Conservation (phyloP, 2,113 vertebrate species). For the Dipodomys spectabilis region DNA sequence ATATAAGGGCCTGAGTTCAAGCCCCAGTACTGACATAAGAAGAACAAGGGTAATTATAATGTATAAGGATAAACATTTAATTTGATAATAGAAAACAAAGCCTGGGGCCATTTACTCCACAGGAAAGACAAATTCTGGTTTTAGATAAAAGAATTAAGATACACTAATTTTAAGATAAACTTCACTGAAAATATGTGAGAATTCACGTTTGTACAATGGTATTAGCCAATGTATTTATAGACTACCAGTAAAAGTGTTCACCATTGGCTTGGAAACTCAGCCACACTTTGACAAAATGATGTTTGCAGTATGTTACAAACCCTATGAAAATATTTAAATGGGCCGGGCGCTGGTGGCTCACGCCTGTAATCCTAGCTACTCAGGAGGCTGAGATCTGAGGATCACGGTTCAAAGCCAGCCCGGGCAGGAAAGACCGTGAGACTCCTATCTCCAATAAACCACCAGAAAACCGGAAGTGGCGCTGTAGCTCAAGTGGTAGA, state of each 20-base stretch:
- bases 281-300: background rate
- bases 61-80: background rate
- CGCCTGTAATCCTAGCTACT: too few relatives aligned
- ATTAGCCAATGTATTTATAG: background rate
- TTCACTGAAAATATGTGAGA: background rate
- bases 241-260: background rate
- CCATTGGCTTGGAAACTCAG: background rate
- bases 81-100: slow-evolving; percentile 13
- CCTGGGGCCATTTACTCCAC: background rate
- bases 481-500: too few relatives aligned
- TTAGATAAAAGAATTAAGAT: background rate
- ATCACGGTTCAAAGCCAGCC: too few relatives aligned
- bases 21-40: too few relatives aligned
- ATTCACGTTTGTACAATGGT: background rate
- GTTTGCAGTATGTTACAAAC: slow-evolving; percentile 7
- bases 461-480: too few relatives aligned
- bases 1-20: too few relatives aligned
- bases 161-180: background rate
- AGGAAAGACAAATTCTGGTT: background rate
- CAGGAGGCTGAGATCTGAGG: too few relatives aligned
- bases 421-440: too few relatives aligned
- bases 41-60: background rate
- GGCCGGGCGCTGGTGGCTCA: too few relatives aligned
- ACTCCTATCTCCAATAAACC: too few relatives aligned
- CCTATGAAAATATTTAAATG: background rate